Evolutionary conservation across 2,113 vertebrate species (phyloP).

Genomic region (Callipepla squamata): DNA sequence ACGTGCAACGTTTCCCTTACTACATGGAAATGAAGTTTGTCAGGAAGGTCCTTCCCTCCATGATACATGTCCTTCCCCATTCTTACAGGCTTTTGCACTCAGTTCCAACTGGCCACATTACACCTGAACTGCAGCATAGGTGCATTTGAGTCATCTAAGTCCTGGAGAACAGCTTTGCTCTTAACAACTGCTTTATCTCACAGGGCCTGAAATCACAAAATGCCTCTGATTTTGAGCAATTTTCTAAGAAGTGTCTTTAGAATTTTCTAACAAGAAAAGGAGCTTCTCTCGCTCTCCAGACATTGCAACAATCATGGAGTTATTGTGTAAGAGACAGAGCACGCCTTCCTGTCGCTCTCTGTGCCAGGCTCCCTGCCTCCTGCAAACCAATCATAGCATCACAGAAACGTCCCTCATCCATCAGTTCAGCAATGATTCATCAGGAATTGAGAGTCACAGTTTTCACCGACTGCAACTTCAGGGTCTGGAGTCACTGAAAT

Average conservation of each 20-base stretch:
- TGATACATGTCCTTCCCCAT: not conserved
- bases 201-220: not conserved
- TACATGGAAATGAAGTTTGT: slow-evolving; percentile 23
- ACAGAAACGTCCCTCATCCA: not conserved
- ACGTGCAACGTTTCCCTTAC: slow-evolving; percentile 14
- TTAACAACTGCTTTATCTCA: not conserved
- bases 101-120: not conserved
- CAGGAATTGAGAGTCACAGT: not conserved
- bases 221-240: not conserved
- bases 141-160: slow-evolving; percentile 2
- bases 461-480: not conserved
- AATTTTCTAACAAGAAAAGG: not conserved
- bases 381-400: not conserved
- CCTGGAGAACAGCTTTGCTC: not conserved
- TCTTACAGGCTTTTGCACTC: not conserved
- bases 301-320: not conserved
- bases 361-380: not conserved
- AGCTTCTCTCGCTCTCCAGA: not conserved
- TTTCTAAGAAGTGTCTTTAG: not conserved
- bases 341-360: not conserved
- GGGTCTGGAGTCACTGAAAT: not conserved
- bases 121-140: not conserved
- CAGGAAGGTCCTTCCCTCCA: not conserved
- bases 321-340: not conserved
- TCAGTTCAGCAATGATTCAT: not conserved